Conservation (phyloP, 2,113 vertebrate genomes). For the Brachyhypopomus gauderio region DNA sequence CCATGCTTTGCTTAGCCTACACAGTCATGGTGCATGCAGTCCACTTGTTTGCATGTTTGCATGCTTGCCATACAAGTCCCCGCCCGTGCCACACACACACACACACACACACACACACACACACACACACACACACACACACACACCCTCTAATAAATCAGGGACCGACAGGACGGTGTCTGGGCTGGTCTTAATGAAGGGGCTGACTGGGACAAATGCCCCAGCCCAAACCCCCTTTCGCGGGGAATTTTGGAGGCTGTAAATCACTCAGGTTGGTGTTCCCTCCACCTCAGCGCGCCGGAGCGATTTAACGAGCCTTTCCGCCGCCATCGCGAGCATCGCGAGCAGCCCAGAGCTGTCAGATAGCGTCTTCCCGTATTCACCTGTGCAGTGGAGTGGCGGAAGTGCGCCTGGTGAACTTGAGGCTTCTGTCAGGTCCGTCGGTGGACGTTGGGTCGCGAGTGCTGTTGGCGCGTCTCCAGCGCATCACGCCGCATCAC, state of each 20-base stretch:
- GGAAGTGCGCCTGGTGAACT: background rate
- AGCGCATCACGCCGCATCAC: no score
- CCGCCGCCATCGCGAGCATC: background rate
- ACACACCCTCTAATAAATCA: constrained; percentile 26
- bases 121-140: background rate
- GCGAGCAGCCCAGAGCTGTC: constrained; percentile 25
- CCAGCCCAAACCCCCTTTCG: constrained; percentile 21
- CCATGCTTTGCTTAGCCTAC: background rate
- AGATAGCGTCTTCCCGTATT: background rate
- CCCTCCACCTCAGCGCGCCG: constrained; percentile 9
- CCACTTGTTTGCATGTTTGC: background rate
- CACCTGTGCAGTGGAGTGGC: background rate
- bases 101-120: background rate
- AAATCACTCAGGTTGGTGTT: constrained; percentile 30
- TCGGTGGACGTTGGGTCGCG: background rate
- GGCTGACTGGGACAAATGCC: constrained; percentile 41
- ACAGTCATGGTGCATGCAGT: constrained; percentile 55
- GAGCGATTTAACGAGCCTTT: constrained; percentile 41
- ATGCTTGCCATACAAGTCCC: background rate
- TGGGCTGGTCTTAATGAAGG: constrained; percentile 39
- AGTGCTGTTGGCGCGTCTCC: no score
- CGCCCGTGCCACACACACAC: background rate
- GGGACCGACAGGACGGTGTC: constrained; percentile 33
- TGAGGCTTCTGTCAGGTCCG: background rate
- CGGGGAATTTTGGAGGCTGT: constrained; percentile 21